A percentile compares a stretch with the other conserved stretches of the same genome.
These are phyloP conservation scores for Battus philenor DNA, from an alignment of 1,140 invertebrate species.

Conservation along the genomic window DNA sequence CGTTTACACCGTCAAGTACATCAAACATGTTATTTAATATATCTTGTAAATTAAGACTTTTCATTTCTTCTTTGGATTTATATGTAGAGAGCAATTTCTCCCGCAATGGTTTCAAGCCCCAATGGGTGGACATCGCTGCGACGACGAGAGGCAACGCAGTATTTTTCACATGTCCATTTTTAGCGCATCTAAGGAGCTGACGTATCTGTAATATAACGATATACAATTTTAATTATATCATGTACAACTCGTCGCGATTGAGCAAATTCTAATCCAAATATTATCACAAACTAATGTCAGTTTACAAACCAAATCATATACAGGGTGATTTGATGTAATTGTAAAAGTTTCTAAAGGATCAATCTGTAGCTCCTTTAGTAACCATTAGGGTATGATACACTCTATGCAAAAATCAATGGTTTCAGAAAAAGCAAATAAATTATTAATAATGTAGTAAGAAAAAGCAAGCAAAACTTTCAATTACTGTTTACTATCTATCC, in stretches of 20 bases:
- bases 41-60: constrained; percentile 31
- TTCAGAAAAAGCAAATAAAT: too few species aligned
- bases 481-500: too few species aligned
- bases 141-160: constrained; percentile 61
- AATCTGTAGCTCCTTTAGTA: too few species aligned
- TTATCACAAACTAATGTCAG: too few species aligned
- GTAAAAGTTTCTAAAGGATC: not conserved
- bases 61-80: constrained; percentile 13
- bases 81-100: constrained; percentile 25
- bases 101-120: constrained; percentile 52
- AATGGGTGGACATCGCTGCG: constrained; percentile 58
- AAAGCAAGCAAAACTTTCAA: too few species aligned
- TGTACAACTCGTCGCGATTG: not conserved
- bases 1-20: constrained; percentile 35
- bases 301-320: too few species aligned
- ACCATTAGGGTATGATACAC: too few species aligned
- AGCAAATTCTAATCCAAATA: too few species aligned
- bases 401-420: too few species aligned
- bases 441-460: too few species aligned
- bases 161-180: constrained; percentile 44
- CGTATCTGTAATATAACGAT: constrained; percentile 46
- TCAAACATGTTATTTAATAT: constrained; percentile 40
- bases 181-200: constrained; percentile 40
- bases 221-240: not conserved
- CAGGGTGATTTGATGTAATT: too few species aligned